phyloP scores from a whole-genome alignment of 2,888 invertebrate genomes.

The Selenia dentaria region DNA sequence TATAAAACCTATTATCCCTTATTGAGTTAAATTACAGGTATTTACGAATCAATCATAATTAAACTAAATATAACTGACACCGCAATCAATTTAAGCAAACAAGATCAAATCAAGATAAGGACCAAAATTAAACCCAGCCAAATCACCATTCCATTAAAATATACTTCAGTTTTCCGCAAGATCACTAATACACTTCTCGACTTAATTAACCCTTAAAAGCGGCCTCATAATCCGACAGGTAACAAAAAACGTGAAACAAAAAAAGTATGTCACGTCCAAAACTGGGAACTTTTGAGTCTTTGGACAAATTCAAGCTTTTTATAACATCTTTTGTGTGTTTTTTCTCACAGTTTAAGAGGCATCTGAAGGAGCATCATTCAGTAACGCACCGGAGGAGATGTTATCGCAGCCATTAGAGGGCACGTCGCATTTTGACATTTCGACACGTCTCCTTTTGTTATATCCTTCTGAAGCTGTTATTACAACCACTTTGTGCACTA shows the following conservation, averaged over 20 bases:
- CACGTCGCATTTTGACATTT: conserved; percentile 72
- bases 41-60: conserved; percentile 21
- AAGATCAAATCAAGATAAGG: conserved; percentile 28
- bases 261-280: conserved; percentile 76
- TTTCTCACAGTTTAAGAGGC: conserved; percentile 78
- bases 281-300: conserved; percentile 52
- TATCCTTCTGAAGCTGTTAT: conserved; percentile 59
- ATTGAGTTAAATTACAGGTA: not conserved
- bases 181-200: conserved; percentile 67
- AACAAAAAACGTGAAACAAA: conserved; percentile 68
- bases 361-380: conserved; percentile 78
- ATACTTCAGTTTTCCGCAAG: conserved; percentile 60
- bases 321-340: conserved; percentile 75
- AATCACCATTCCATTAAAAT: conserved; percentile 48
- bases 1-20: too few relatives aligned
- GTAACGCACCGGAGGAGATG: conserved; percentile 78
- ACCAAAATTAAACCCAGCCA: conserved; percentile 37
- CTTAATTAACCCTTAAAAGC: conserved; percentile 78
- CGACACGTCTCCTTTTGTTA: conserved; percentile 70
- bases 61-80: conserved; percentile 10
- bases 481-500: conserved; percentile 59
- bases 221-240: conserved; percentile 64
- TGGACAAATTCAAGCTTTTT: conserved; percentile 77
- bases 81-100: conserved; percentile 24
- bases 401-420: conserved; percentile 78